phyloP scores from a whole-genome alignment of 2,113 vertebrate species.

The Crocuta crocuta region DNA sequence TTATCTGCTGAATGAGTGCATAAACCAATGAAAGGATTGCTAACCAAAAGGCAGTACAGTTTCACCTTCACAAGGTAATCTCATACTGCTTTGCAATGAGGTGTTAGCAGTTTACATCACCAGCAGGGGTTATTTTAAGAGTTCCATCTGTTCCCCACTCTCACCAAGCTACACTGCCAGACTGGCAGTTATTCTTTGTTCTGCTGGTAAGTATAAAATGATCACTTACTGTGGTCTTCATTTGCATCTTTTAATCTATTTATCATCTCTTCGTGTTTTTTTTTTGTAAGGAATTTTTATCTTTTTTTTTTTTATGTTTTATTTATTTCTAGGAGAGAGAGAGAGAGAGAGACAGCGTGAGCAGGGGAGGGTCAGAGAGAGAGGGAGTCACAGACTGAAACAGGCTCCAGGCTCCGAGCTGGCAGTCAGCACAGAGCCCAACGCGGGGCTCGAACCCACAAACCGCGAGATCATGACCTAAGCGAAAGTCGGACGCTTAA shows the following conservation, averaged over 20 bases:
- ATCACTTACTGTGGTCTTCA: neutral
- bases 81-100: neutral
- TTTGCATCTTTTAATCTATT: neutral
- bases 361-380: too few relatives aligned
- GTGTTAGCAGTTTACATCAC: neutral
- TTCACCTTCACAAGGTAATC: neutral
- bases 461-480: too few relatives aligned
- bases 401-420: too few relatives aligned
- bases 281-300: neutral
- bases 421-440: too few relatives aligned
- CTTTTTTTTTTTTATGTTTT: neutral
- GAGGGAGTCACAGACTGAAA: too few relatives aligned
- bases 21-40: neutral
- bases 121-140: neutral
- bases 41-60: neutral
- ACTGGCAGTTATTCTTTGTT: neutral
- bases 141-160: neutral
- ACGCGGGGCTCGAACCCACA: too few relatives aligned
- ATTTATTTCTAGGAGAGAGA: too few relatives aligned
- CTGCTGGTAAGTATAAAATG: neutral
- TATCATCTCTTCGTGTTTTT: neutral
- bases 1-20: neutral
- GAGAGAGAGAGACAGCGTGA: too few relatives aligned
- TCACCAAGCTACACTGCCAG: neutral
- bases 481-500: too few relatives aligned